Conservation (phyloP, 1,140 invertebrate species). For the Wiebesia pumilae region DNA sequence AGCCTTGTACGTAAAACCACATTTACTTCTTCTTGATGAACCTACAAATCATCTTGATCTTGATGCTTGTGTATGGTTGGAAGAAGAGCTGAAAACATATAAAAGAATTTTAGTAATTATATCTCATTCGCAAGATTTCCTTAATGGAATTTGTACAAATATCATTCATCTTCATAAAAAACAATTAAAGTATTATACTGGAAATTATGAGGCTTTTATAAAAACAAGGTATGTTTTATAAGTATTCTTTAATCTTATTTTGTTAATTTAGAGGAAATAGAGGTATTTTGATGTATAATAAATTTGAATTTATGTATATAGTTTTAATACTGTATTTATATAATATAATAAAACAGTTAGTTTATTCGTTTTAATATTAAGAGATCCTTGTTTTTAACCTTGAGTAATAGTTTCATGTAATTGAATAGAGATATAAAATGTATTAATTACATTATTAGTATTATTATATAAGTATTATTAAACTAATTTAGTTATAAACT, state of each 20-base stretch:
- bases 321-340: too few species aligned
- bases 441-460: too few species aligned
- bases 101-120: constrained; percentile 98
- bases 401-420: too few species aligned
- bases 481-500: neutral
- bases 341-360: too few species aligned
- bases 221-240: constrained; percentile 66
- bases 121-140: constrained; percentile 99
- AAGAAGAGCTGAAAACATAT: constrained; percentile 97
- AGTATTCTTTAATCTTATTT: neutral
- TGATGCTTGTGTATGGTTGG: constrained; percentile 99
- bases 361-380: too few species aligned
- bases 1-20: constrained; percentile 93
- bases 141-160: constrained; percentile 99
- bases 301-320: too few species aligned
- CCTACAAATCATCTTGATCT: constrained; percentile 99
- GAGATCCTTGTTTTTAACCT: too few species aligned
- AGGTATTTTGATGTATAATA: too few species aligned
- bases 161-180: constrained; percentile 97
- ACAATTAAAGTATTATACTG: constrained; percentile 94
- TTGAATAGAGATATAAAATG: too few species aligned
- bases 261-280: neutral
- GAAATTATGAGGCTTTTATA: constrained; percentile 98
- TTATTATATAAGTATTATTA: too few species aligned
- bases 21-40: constrained; percentile 95